Percentiles rank a stretch among this genome's conserved stretches.
Evolutionary conservation across 1,140 invertebrate species (phyloP).

Genomic region (Apis laboriosa): DNA sequence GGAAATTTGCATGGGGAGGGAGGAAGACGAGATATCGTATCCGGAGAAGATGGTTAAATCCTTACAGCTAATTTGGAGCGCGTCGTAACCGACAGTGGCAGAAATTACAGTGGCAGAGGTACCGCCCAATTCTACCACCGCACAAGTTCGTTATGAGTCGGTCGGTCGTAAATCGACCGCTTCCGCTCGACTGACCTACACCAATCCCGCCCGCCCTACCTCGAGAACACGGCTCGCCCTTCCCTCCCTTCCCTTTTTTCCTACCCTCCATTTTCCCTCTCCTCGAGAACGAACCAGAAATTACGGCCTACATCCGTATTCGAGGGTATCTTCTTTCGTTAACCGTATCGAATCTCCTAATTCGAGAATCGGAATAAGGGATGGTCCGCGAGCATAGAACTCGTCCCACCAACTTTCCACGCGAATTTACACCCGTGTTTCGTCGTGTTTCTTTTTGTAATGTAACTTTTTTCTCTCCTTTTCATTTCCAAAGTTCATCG

Average conservation of each 20-base stretch:
- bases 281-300: neutral
- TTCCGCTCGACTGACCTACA: conserved; percentile 29
- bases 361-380: neutral
- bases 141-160: conserved; percentile 14
- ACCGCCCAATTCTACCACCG: conserved; percentile 11
- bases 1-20: neutral
- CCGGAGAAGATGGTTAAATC: conserved; percentile 6
- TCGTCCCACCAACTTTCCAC: neutral
- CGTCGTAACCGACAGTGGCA: conserved; percentile 15
- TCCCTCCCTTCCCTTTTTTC: too few species aligned
- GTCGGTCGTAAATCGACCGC: conserved; percentile 31
- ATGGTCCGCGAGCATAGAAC: too few species aligned
- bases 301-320: neutral
- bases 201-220: neutral
- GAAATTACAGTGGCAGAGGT: conserved; percentile 25
- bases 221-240: neutral
- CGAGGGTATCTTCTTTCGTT: neutral
- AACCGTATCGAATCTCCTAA: neutral
- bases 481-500: too few species aligned
- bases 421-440: neutral
- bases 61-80: conserved; percentile 31
- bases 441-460: too few species aligned
- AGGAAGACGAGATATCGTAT: neutral
- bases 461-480: too few species aligned
- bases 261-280: neutral